These are phyloP conservation scores for Andrena camellia DNA, from an alignment of 2,888 invertebrate genomes.

Conservation along the genomic window DNA sequence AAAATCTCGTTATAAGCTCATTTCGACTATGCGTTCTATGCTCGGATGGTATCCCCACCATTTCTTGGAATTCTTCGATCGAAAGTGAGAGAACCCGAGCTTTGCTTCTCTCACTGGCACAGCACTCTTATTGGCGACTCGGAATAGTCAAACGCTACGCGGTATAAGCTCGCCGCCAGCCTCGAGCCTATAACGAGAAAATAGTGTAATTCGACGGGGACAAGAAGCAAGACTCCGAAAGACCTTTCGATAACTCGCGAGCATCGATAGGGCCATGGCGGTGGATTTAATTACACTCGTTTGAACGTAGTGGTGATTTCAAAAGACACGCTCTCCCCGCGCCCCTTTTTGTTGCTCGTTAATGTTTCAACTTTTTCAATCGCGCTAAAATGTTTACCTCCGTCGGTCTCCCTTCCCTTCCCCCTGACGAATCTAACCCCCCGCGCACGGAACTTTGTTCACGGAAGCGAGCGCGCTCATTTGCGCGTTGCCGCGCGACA, in stretches of 20 bases:
- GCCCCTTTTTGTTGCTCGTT: constrained; percentile 44
- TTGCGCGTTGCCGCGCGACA: not conserved
- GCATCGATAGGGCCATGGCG: constrained; percentile 23
- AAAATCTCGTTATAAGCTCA: too few species aligned
- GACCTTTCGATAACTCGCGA: not conserved
- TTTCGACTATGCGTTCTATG: too few species aligned
- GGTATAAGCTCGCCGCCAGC: too few species aligned
- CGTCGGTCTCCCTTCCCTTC: not conserved
- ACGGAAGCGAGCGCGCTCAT: not conserved
- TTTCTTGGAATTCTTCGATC: too few species aligned
- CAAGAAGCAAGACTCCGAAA: not conserved
- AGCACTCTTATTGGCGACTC: too few species aligned
- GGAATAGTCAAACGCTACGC: too few species aligned
- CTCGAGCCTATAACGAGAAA: too few species aligned
- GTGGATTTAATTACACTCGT: constrained; percentile 24
- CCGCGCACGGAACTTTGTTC: constrained; percentile 2
- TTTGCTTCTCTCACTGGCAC: too few species aligned
- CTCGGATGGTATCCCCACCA: too few species aligned
- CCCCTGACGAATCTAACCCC: too few species aligned
- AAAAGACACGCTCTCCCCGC: constrained; percentile 6
- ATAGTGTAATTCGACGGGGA: too few species aligned
- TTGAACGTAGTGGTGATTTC: constrained; percentile 1
- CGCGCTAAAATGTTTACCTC: constrained; percentile 62
- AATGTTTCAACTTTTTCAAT: constrained; percentile 67
- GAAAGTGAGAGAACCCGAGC: too few species aligned